Evolutionary conservation across 2,888 invertebrate genomes (phyloP).

Genomic region (Adineta ricciae): DNA sequence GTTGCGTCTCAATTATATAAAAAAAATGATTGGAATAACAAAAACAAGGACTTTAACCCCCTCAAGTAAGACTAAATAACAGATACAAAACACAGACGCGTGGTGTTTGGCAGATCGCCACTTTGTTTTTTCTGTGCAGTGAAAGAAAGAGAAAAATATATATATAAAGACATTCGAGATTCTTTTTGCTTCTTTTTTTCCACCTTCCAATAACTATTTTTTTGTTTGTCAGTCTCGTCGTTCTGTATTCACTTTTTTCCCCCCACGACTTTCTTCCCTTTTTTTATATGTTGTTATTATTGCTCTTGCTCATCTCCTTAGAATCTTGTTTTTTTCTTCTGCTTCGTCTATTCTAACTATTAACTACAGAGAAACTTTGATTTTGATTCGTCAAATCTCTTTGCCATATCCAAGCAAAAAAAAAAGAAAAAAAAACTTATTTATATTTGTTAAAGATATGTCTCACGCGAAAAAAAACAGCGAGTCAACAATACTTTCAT

Average conservation of each 20-base stretch:
- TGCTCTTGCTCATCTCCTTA: not conserved
- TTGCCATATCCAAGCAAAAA: not conserved
- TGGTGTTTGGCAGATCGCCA: slow-evolving; percentile 9
- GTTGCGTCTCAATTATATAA: not conserved
- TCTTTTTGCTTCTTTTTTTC: not conserved
- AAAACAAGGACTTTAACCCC: slow-evolving; percentile 2
- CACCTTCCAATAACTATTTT: slow-evolving; percentile 12
- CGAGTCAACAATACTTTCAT: not conserved
- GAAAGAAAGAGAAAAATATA: not conserved
- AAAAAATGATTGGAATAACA: slow-evolving; percentile 11
- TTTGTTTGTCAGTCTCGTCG: not conserved
- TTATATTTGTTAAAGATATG: not conserved
- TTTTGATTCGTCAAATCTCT: not conserved
- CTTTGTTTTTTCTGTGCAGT: not conserved
- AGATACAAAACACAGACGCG: not conserved
- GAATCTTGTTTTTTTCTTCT: not conserved
- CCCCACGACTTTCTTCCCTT: not conserved
- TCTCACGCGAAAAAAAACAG: not conserved
- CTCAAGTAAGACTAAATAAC: not conserved
- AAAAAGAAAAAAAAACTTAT: not conserved
- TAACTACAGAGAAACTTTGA: not conserved
- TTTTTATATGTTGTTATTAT: not conserved
- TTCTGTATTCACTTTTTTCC: not conserved
- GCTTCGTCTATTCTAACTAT: not conserved
- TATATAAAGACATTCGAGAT: not conserved